A percentile compares a stretch with the other conserved stretches of the same genome.
These are phyloP conservation scores for Odontocolon sp. DNA, from an alignment of 2,888 invertebrate genomes.

Conservation along the genomic window DNA sequence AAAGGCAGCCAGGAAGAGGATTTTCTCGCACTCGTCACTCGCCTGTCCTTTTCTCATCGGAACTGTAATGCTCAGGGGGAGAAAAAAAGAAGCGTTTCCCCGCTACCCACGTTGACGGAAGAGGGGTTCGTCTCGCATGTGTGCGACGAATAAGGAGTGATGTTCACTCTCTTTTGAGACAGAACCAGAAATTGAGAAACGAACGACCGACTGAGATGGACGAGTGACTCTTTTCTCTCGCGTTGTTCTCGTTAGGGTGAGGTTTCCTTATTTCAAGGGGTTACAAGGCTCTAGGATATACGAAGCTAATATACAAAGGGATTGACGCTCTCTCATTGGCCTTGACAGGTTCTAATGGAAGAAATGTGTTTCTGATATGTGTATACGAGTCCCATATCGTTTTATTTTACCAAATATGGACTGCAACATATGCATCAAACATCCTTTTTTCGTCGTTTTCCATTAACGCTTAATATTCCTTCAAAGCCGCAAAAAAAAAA, in stretches of 20 bases:
- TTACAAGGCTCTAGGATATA: conserved; percentile 41
- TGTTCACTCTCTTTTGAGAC: conserved; percentile 48
- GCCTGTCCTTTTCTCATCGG: background rate
- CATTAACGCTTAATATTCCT: too few relatives aligned
- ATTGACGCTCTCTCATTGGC: conserved; percentile 62
- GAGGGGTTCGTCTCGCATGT: conserved; percentile 31
- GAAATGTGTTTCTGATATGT: conserved; percentile 63
- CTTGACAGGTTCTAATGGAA: conserved; percentile 66
- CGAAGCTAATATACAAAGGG: conserved; percentile 52
- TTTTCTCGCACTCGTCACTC: conserved; percentile 30
- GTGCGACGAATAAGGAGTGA: conserved; percentile 64
- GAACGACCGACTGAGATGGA: background rate
- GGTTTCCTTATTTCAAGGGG: conserved; percentile 56
- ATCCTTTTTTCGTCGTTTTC: too few relatives aligned
- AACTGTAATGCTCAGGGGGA: conserved; percentile 1
- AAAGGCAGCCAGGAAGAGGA: conserved; percentile 6
- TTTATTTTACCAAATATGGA: background rate
- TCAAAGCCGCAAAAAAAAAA: too few relatives aligned
- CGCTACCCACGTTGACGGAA: conserved; percentile 24
- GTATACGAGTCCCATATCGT: conserved; percentile 9
- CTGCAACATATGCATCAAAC: background rate
- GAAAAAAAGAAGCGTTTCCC: conserved; percentile 25
- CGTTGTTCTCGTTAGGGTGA: conserved; percentile 37
- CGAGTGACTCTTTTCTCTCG: conserved; percentile 24
- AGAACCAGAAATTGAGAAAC: conserved; percentile 39